Evolutionary conservation across 2,113 vertebrate genomes (phyloP).

Genomic region (Arvicanthis niloticus): DNA sequence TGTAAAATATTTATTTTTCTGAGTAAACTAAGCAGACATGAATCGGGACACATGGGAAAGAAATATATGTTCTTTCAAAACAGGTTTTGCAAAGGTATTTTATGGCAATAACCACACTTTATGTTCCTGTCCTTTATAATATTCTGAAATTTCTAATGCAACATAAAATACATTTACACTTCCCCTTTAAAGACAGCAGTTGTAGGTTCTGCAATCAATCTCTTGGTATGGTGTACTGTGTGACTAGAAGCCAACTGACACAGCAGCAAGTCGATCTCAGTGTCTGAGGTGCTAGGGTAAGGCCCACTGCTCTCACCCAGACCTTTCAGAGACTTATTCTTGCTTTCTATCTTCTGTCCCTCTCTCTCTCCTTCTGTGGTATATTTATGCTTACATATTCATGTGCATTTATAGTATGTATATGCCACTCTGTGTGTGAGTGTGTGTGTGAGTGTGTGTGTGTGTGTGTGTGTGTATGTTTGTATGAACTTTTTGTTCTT

Average conservation of each 20-base stretch:
- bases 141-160: constrained; percentile 71
- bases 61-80: constrained; percentile 69
- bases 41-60: constrained; percentile 59
- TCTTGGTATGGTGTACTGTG: background rate
- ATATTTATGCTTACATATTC: background rate
- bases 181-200: constrained; percentile 52
- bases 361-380: background rate
- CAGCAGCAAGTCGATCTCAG: no score
- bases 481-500: no score
- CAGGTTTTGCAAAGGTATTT: constrained; percentile 61
- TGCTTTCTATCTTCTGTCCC: background rate
- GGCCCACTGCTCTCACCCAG: background rate
- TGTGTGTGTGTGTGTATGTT: no score
- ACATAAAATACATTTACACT: constrained; percentile 72
- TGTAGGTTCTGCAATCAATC: constrained; percentile 55
- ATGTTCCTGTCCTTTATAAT: constrained; percentile 71
- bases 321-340: background rate
- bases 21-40: constrained; percentile 68
- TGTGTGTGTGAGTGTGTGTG: no score
- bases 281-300: background rate
- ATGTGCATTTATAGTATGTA: no score
- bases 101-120: constrained; percentile 72
- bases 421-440: no score
- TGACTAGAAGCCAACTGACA: background rate
- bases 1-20: constrained; percentile 76